These are phyloP conservation scores for Aethes cnicana DNA, from an alignment of 2,888 invertebrate genomes.

Conservation along the genomic window DNA sequence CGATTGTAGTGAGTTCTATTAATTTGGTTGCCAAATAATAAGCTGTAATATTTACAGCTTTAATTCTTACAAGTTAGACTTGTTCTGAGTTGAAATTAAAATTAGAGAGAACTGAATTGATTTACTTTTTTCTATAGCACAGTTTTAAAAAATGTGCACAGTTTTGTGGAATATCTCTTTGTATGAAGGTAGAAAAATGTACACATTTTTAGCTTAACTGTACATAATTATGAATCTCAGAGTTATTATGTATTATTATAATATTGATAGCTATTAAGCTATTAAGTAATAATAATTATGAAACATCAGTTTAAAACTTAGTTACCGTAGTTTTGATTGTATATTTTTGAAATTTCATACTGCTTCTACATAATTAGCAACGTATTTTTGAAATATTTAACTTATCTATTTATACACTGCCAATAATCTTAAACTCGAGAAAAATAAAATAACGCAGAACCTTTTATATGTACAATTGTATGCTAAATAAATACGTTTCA, in stretches of 20 bases:
- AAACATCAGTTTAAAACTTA: slow-evolving; percentile 14
- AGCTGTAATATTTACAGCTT: slow-evolving; percentile 38
- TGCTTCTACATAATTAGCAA: neutral
- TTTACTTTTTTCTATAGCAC: too few species aligned
- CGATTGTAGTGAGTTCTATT: slow-evolving; percentile 10
- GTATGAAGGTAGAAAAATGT: too few species aligned
- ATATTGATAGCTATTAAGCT: slow-evolving; percentile 12
- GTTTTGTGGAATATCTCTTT: too few species aligned
- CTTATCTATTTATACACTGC: slow-evolving; percentile 20
- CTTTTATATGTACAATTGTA: too few species aligned
- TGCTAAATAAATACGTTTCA: too few species aligned
- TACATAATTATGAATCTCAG: slow-evolving; percentile 10
- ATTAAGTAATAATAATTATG: too few species aligned
- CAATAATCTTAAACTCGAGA: slow-evolving; percentile 14
- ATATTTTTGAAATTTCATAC: slow-evolving; percentile 24
- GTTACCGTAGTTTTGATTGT: slow-evolving; percentile 29
- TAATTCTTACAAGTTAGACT: slow-evolving; percentile 26
- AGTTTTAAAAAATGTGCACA: too few species aligned
- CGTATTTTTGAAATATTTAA: neutral
- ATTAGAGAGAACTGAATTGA: slow-evolving; percentile 18
- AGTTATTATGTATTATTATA: slow-evolving; percentile 17
- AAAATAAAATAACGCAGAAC: neutral
- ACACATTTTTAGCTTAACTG: slow-evolving; percentile 10
- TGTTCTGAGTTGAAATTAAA: slow-evolving; percentile 23
- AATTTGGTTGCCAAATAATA: slow-evolving; percentile 27